Evolutionary conservation across 2,888 invertebrate genomes (phyloP), one percentile per base, ranked within the genome.

Genomic region (Seira sanloemensis): DNA sequence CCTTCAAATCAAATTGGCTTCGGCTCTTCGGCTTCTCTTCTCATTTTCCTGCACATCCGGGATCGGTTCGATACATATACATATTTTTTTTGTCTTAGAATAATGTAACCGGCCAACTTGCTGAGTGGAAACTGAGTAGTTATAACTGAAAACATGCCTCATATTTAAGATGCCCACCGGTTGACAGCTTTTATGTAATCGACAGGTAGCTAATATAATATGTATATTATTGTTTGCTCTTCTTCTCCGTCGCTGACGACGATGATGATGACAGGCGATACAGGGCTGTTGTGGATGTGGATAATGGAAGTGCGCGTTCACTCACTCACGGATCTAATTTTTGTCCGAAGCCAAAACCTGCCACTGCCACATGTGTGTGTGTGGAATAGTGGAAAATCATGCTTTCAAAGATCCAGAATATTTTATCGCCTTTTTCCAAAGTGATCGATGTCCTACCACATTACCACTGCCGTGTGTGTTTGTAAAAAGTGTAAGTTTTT

Each of bases 131-230:
- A 50, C 50, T 50, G 50, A 50, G 50, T 50, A 16, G 50, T 50
- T 50, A 50, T 50, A 50, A 50, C 50, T 21, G 24, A 18, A 62
- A 58, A 72, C 46, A 73, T 19, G 78, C 66, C 73, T 62, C 23
- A 65, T 67, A 50, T 50, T 50, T 50, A 79, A 68, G 80, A 74
- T 80, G 62, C 80, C 74, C 80, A 80, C 68, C 74, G 74, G 58
- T 74, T 80, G 74, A 68, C 74, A 74, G 74, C 80, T 69, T 72
- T 73, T 72, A 79, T 79, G 80, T 80, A 68, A 50, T 74, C 80
- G 72, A 74, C 80, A 80, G 74, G 74, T 80, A 74, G 74, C 46
- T 54, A 73, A 74, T 73, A 73, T 46, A 24, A 50, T 50, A 50
- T 50, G 50, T 7, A 50, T 50, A 50, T 50, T 50, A 50, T 50